Evolutionary conservation across 2,113 vertebrate species (phyloP), one percentile per base, ranked within the genome.

Genomic region (Corynorhinus townsendii): DNA sequence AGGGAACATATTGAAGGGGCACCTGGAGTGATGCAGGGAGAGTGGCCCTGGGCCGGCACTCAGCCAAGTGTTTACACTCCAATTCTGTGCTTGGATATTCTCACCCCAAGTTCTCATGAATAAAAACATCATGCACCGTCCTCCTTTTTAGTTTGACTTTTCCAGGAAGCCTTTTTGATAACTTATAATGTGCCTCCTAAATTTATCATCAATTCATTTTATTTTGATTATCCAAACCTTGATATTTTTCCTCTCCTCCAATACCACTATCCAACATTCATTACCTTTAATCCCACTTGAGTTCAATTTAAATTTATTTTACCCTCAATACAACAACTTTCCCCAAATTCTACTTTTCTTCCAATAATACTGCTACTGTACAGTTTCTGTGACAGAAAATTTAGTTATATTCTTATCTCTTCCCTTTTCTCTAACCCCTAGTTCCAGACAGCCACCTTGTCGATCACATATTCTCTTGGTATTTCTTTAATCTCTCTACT

Each of bases 1-100:
- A 47, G 28, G 22, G 3, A 19, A 33, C 49, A 3, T 20, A 7
- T 1, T 59, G n/a, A 54, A 33, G 35, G 22, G 26, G 38, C 19
- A 26, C 17, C 11, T 20, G 22, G 7, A 14, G 10, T 16, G 24
- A 43, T 11, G 20, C 15, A 2, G 0, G 14, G 5, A 43, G 11
- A 19, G 43, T 28, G 12, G 9, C 10, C 75, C 22, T 7, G 35
- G 22, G 35, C n/a, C 5, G 0, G 24, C 16, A 45, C 11, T 3
- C 4, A 11, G 35, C 24, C 45, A 30, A 24, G 3, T 5, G 4
- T n/a, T 62, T 40, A 30, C 3, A 1, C 10, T n/a, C 26, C 8
- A 62, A 4, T 20, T 66, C 35, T n/a, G 26, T 17, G 62, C 76
- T 66, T 16, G 28, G 5, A 9, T 49, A 10, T 12, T 7, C 11